These are phyloP conservation scores for Herminia tarsipennalis DNA, from an alignment of 2,888 invertebrate genomes.

Conservation along the genomic window DNA sequence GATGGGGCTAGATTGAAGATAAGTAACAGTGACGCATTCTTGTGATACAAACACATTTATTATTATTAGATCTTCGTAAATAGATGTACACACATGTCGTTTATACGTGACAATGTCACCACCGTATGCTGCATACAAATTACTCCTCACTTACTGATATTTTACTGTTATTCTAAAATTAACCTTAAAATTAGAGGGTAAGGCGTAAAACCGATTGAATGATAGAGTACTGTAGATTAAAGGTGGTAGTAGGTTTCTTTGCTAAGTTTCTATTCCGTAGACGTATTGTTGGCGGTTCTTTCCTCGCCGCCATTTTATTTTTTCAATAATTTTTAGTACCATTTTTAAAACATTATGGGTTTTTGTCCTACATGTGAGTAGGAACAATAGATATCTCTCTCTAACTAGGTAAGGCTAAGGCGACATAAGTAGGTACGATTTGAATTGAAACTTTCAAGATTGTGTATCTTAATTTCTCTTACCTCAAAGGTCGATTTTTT, in stretches of 20 bases:
- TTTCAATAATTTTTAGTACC: too few species aligned
- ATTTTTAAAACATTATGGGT: too few species aligned
- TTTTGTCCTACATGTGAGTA: too few species aligned
- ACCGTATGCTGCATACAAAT: slow-evolving; percentile 60
- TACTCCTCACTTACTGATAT: slow-evolving; percentile 39
- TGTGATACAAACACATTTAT: slow-evolving; percentile 43
- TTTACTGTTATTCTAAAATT: slow-evolving; percentile 25
- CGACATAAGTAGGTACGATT: too few species aligned
- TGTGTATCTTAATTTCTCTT: too few species aligned
- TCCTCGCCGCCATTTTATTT: slow-evolving; percentile 8
- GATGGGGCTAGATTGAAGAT: slow-evolving; percentile 21
- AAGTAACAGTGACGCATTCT: slow-evolving; percentile 39
- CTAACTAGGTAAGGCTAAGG: too few species aligned
- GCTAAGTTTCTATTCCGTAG: slow-evolving; percentile 47
- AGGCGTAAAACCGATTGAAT: slow-evolving; percentile 32
- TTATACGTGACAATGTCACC: slow-evolving; percentile 66
- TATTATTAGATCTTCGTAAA: slow-evolving; percentile 50
- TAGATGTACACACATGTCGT: slow-evolving; percentile 50
- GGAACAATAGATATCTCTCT: too few species aligned
- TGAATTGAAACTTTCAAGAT: too few species aligned
- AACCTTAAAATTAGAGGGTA: slow-evolving; percentile 35
- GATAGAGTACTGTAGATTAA: slow-evolving; percentile 19
- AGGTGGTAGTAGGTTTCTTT: slow-evolving; percentile 33
- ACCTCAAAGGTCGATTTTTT: too few species aligned
- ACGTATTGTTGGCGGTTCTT: slow-evolving; percentile 41